Conservation (phyloP, 1,140 invertebrate genomes). For the Hypothenemus hampei region DNA sequence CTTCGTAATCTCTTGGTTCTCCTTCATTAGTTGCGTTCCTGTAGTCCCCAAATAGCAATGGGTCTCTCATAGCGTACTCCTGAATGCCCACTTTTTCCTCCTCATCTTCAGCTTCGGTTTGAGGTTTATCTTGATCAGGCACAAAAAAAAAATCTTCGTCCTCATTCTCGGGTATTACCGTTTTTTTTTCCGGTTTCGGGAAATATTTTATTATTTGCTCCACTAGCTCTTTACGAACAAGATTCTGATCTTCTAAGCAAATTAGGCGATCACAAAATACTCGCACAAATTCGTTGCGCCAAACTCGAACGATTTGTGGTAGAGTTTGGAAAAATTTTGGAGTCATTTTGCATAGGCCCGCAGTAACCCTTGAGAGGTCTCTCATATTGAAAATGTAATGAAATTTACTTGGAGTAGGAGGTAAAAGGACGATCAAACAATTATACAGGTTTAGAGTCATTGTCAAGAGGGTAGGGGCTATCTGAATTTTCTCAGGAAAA, state of each 20-base stretch:
- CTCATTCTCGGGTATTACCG: constrained; percentile 9
- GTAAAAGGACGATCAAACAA: constrained; percentile 67
- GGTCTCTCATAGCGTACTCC: constrained; percentile 70
- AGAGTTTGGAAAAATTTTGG: constrained; percentile 59
- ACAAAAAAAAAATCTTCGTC: constrained; percentile 33
- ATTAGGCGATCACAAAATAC: constrained; percentile 85
- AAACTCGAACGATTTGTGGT: constrained; percentile 73
- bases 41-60: constrained; percentile 76
- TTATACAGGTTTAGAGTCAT: constrained; percentile 82
- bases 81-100: constrained; percentile 50
- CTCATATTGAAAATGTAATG: constrained; percentile 92
- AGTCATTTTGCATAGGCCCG: constrained; percentile 71
- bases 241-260: constrained; percentile 53
- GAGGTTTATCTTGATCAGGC: constrained; percentile 27
- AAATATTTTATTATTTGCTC: constrained; percentile 50
- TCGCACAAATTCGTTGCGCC: constrained; percentile 83
- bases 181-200: constrained; percentile 31
- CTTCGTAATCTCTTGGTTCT: constrained; percentile 78
- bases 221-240: constrained; percentile 50
- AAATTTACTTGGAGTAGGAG: constrained; percentile 89
- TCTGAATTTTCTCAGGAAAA: constrained; percentile 64
- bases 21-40: constrained; percentile 74
- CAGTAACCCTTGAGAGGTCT: constrained; percentile 78
- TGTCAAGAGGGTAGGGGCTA: constrained; percentile 61
- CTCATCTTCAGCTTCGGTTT: constrained; percentile 45